phyloP scores from a whole-genome alignment of 2,888 invertebrate species.

The Eudemis profundana region DNA sequence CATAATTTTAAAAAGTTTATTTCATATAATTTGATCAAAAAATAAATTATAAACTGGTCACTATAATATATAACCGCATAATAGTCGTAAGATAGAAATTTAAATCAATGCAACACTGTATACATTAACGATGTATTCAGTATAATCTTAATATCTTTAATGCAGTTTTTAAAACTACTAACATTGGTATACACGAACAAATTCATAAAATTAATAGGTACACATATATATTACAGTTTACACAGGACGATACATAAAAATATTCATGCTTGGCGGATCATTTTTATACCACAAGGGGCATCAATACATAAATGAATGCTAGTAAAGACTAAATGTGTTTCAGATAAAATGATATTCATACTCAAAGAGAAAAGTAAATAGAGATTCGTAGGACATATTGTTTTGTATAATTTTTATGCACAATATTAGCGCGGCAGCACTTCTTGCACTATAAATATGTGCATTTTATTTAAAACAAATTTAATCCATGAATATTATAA shows the following conservation, averaged over 20 bases:
- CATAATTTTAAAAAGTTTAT: slow-evolving; percentile 12
- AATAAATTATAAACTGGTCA: slow-evolving; percentile 30
- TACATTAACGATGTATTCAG: slow-evolving; percentile 21
- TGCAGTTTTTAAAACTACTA: slow-evolving; percentile 25
- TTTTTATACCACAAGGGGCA: slow-evolving; percentile 8
- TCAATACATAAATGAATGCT: slow-evolving; percentile 10
- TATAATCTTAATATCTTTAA: slow-evolving; percentile 1
- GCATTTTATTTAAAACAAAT: slow-evolving; percentile 33
- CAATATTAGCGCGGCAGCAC: background rate
- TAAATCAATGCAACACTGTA: slow-evolving; percentile 29
- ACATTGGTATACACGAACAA: slow-evolving; percentile 13
- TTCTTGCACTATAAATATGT: background rate
- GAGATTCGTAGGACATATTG: background rate
- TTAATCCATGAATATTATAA: background rate
- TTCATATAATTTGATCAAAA: slow-evolving; percentile 31
- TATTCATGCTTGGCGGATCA: slow-evolving; percentile 17
- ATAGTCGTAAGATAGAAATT: slow-evolving; percentile 6
- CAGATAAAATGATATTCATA: slow-evolving; percentile 24
- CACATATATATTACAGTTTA: slow-evolving; percentile 22
- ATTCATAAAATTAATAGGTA: slow-evolving; percentile 18
- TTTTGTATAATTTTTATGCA: background rate
- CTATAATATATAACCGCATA: slow-evolving; percentile 18
- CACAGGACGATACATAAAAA: slow-evolving; percentile 28
- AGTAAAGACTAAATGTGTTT: slow-evolving; percentile 3
- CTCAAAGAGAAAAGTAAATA: background rate